Evolutionary conservation across 2,113 vertebrate genomes (phyloP), one percentile per base, ranked within the genome.

Genomic region (Larimichthys crocea): DNA sequence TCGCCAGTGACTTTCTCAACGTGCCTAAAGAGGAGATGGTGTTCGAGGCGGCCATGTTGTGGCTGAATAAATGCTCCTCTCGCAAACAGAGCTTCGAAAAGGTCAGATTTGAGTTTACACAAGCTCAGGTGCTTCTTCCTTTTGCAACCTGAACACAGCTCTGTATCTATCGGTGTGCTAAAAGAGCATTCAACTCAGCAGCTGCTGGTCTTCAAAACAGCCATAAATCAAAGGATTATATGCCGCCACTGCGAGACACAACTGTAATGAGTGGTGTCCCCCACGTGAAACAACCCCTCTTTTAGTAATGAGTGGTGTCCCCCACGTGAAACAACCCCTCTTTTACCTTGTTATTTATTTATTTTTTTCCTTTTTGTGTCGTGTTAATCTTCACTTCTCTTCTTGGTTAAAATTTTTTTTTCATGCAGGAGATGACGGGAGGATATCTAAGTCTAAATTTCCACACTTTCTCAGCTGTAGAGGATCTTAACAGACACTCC

Each of bases 31-130:
- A 96, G 86, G 95, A 96, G 89, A 86, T 93, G 0, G 95, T 95
- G 82, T 96, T 96, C 59, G 95, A 96, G 55, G 95, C 95, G 0
- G 88, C 93, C 66, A 85, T 95, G 81, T 80, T 93, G 42, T 96
- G 95, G 95, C 72, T 96, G 72, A 91, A 94, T 76, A 96, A 95
- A 90, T 94, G 91, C 61, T 50, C 84, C 16, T 88, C 92, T 14
- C 93, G 95, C 67, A 94, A 90, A 81, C 95, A 94, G 35, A 94
- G 86, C 83, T 96, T 96, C 80, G 95, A 96, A 82, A 96, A 96
- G 94, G 95, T 96, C 42, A 52, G 84, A 31, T n/a, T 67, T 14
- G 4, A 22, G 46, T 53, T 76, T 42, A 48, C 15, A 10, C 1
- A 1, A 29, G 64, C 10, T 50, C 35, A 0, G 24, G 3, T 44